Percentiles rank a stretch among this genome's conserved stretches.
Conservation (phyloP, 2,797 vertebrate species). For the Pseudomugil tenellus region DNA sequence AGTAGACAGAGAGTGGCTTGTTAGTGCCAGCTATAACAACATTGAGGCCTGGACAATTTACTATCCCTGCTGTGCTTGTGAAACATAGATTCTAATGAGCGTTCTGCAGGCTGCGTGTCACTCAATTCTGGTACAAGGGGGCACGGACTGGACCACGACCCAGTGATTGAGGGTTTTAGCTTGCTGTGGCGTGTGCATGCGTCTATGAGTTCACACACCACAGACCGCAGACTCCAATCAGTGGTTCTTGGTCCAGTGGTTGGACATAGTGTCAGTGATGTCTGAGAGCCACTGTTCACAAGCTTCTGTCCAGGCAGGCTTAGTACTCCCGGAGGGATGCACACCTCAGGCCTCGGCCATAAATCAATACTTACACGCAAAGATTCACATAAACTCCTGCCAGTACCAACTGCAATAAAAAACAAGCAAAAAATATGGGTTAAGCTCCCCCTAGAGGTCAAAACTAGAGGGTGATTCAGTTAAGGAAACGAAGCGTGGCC, state of each 20-base stretch:
- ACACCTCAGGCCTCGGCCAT: conserved; percentile 64
- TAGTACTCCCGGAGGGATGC: conserved; percentile 69
- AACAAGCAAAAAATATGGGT: conserved; percentile 51
- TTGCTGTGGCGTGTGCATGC: conserved; percentile 45
- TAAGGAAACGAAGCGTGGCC: conserved; percentile 77
- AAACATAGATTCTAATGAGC: conserved; percentile 85
- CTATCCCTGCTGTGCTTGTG: conserved; percentile 82
- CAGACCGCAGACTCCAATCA: conserved; percentile 78
- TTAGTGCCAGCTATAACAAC: conserved; percentile 82
- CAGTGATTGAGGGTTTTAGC: conserved; percentile 76
- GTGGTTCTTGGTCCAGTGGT: conserved; percentile 75
- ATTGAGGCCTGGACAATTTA: conserved; percentile 81
- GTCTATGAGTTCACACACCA: conserved; percentile 54
- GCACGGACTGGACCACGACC: conserved; percentile 68
- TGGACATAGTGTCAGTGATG: conserved; percentile 79
- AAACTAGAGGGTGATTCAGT: conserved; percentile 68
- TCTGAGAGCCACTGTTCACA: conserved; percentile 78
- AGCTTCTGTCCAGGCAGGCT: conserved; percentile 63
- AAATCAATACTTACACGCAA: conserved; percentile 78
- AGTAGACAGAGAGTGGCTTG: conserved; percentile 82
- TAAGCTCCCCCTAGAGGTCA: conserved; percentile 80
- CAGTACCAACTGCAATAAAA: conserved; percentile 71
- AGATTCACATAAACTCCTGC: conserved; percentile 71
- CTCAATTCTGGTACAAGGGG: conserved; percentile 66
- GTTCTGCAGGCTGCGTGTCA: conserved; percentile 73